Conservation (phyloP, 2,797 vertebrate genomes). For the Eulemur coronatus region DNA sequence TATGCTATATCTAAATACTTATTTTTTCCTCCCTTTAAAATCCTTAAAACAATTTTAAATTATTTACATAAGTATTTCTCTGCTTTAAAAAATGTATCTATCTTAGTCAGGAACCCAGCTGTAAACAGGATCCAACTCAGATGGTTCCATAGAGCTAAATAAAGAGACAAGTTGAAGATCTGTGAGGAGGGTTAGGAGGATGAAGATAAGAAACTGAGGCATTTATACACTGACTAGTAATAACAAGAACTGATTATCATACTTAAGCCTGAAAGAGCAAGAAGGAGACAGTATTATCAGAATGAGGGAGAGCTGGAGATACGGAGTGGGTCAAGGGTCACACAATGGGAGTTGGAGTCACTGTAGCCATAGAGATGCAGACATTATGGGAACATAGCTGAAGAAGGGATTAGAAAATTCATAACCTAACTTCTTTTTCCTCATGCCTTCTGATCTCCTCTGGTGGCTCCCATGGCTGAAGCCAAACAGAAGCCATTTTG, state of each 20-base stretch:
- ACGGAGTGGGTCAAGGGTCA: accelerated
- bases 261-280: not conserved
- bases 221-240: not conserved
- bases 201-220: not conserved
- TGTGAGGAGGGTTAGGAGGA: not conserved
- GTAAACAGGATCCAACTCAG: not conserved
- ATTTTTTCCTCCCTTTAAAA: not conserved
- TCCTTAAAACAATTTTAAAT: not conserved
- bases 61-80: not conserved
- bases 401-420: not conserved
- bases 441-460: not conserved
- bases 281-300: not conserved
- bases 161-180: not conserved
- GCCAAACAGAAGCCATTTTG: not conserved
- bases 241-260: not conserved
- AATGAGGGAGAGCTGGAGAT: not conserved
- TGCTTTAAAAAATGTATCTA: not conserved
- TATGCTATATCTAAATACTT: not conserved
- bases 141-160: not conserved
- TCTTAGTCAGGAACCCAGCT: not conserved
- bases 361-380: not conserved
- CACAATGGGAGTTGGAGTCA: not conserved
- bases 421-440: not conserved
- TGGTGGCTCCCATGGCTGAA: not conserved
- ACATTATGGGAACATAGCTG: not conserved